A percentile compares a stretch with the other conserved stretches of the same genome.
These are phyloP conservation scores for Carapus acus DNA, from an alignment of 2,797 vertebrate species.

Conservation along the genomic window DNA sequence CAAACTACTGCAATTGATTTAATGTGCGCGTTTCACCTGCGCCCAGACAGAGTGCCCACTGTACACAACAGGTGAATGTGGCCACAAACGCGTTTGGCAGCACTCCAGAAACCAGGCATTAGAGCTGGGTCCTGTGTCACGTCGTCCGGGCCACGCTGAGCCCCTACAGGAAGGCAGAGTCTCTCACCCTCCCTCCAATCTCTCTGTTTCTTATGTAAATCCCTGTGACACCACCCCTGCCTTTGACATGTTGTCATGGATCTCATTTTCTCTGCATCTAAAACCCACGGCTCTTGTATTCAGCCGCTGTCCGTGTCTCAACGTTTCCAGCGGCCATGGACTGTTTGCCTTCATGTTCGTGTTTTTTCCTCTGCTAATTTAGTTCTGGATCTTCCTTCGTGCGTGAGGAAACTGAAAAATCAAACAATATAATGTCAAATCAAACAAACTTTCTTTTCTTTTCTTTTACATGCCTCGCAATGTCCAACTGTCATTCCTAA, in stretches of 20 bases:
- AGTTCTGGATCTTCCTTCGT: not conserved
- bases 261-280: slow-evolving; percentile 46
- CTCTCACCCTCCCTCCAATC: slow-evolving; percentile 54
- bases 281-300: slow-evolving; percentile 28
- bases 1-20: too few species aligned
- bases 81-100: slow-evolving; percentile 22
- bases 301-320: slow-evolving; percentile 16
- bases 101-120: slow-evolving; percentile 26
- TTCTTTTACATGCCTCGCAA: too few species aligned
- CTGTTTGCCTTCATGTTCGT: slow-evolving; percentile 6
- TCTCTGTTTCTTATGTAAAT: slow-evolving; percentile 59
- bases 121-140: slow-evolving; percentile 38
- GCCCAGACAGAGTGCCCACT: not conserved
- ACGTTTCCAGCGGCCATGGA: slow-evolving; percentile 15
- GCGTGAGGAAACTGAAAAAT: too few species aligned
- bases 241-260: slow-evolving; percentile 38
- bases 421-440: too few species aligned
- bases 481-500: too few species aligned
- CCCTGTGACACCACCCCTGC: slow-evolving; percentile 48
- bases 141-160: slow-evolving; percentile 43
- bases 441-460: too few species aligned
- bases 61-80: not conserved
- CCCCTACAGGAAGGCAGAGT: slow-evolving; percentile 42
- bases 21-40: too few species aligned
- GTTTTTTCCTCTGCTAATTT: not conserved